Evolutionary conservation across 2,113 vertebrate genomes (phyloP), one percentile per base, ranked within the genome.

Genomic region (Mugil cephalus): DNA sequence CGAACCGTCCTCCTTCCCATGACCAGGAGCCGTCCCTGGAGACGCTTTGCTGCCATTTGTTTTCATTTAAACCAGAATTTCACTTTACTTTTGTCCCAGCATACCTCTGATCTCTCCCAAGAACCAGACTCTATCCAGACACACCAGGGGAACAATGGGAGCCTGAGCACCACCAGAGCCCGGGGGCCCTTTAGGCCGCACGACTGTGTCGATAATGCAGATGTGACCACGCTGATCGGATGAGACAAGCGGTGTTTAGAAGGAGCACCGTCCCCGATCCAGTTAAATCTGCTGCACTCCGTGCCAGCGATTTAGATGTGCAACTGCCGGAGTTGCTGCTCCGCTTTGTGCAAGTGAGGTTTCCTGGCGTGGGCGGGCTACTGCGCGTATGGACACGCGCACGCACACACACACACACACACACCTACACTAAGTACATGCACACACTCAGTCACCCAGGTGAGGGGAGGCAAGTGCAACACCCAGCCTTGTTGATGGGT

Each of bases 191-290:
- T 67, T 77, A 82, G 85, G 93, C 87, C 90, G 91, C 87, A 91
- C 87, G 35, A 87, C 88, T 86, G 92, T 94, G 95, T 96, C 93
- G 95, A 96, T 96, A 96, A 96, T 95, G 93, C 93, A 96, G 93
- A 86, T 81, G 54, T 77, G 91, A 92, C 94, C 95, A 94, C 94
- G 94, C 94, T 95, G 95, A 96, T 96, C 94, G 93, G 89, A 94
- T 94, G 91, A 96, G 94, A 96, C 95, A 96, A 95, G 93, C 85
- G 85, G 87, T 94, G 94, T 95, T 95, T 95, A 95, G 93, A 93
- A 89, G 90, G 90, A 88, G 45, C 48, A 90, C 52, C 51, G 40
- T 71, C 76, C 67, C 68, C 7, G 18, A 21, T 71, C 91, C 89
- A 93, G 91, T 95, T 94, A 94, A 92, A 87, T 83, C 93, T 90